A percentile compares a stretch with the other conserved stretches of the same genome.
Evolutionary conservation across 2,888 invertebrate genomes (phyloP).

Genomic region (Oeneis ivallda): DNA sequence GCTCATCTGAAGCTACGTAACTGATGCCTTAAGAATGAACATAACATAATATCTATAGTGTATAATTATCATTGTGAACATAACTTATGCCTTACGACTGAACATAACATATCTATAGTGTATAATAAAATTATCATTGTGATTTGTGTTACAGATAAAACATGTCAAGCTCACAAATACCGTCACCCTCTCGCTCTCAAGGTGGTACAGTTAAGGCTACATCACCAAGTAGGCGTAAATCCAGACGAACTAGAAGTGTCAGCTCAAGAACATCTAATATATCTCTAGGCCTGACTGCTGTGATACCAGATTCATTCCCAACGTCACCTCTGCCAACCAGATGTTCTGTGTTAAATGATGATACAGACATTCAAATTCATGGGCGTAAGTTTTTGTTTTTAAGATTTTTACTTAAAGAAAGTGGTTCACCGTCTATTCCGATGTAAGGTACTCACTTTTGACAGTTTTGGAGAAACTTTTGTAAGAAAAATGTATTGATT

Average conservation of each 20-base stretch:
- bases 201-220: constrained; percentile 33
- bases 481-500: too few species aligned
- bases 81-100: too few species aligned
- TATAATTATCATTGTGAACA: too few species aligned
- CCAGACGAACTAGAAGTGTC: constrained; percentile 56
- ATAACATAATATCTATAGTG: too few species aligned
- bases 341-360: constrained; percentile 61
- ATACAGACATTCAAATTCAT: constrained; percentile 65
- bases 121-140: neutral
- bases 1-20: too few species aligned
- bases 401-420: too few species aligned
- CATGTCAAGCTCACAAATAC: constrained; percentile 54
- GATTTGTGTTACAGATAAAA: constrained; percentile 19
- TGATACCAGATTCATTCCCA: constrained; percentile 54
- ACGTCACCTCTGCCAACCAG: constrained; percentile 56
- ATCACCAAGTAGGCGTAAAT: constrained; percentile 50
- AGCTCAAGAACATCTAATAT: constrained; percentile 57
- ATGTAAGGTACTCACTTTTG: too few species aligned
- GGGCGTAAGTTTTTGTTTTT: constrained; percentile 56
- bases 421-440: too few species aligned
- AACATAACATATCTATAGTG: too few species aligned
- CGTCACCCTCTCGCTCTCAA: constrained; percentile 65
- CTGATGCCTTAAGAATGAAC: too few species aligned
- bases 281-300: constrained; percentile 54
- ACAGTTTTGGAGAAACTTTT: too few species aligned